These are phyloP conservation scores for Andrena hattorfiana DNA, from an alignment of 2,888 invertebrate genomes.

Conservation along the genomic window DNA sequence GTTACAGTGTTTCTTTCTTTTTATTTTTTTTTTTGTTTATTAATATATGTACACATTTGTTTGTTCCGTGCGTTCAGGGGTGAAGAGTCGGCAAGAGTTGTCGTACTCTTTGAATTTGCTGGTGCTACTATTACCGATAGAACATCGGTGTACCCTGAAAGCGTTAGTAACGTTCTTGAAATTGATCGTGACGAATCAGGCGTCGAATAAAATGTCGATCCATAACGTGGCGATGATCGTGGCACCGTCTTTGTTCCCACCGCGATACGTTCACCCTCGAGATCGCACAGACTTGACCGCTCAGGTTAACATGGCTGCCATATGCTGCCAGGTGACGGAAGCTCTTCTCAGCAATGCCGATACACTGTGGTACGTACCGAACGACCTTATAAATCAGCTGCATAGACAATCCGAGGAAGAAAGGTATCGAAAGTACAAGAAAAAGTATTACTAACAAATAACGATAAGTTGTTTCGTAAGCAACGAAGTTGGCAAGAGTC, in stretches of 20 bases:
- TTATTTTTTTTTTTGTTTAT: no score
- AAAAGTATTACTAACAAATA: slow-evolving; percentile 76
- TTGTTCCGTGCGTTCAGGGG: slow-evolving; percentile 85
- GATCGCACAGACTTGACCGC: slow-evolving; percentile 89
- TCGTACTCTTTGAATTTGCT: slow-evolving; percentile 89
- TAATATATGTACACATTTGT: slow-evolving; percentile 10
- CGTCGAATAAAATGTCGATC: slow-evolving; percentile 94
- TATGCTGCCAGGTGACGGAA: slow-evolving; percentile 94
- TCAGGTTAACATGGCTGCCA: slow-evolving; percentile 94
- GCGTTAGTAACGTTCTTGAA: slow-evolving; percentile 92
- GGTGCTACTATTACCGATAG: slow-evolving; percentile 92
- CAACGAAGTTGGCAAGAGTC: background rate
- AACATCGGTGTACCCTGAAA: slow-evolving; percentile 93
- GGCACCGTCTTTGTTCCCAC: slow-evolving; percentile 96
- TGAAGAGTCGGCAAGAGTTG: slow-evolving; percentile 86
- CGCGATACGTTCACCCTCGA: slow-evolving; percentile 88
- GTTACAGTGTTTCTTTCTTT: no score
- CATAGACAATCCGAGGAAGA: slow-evolving; percentile 85
- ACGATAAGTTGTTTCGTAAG: no score
- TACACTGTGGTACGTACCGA: slow-evolving; percentile 92
- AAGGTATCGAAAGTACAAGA: slow-evolving; percentile 83
- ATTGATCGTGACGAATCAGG: slow-evolving; percentile 89
- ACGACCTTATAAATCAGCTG: slow-evolving; percentile 89
- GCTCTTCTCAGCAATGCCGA: slow-evolving; percentile 92
- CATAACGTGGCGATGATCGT: slow-evolving; percentile 98